phyloP scores from a whole-genome alignment of 2,888 invertebrate genomes.

The Philonicus albiceps region DNA sequence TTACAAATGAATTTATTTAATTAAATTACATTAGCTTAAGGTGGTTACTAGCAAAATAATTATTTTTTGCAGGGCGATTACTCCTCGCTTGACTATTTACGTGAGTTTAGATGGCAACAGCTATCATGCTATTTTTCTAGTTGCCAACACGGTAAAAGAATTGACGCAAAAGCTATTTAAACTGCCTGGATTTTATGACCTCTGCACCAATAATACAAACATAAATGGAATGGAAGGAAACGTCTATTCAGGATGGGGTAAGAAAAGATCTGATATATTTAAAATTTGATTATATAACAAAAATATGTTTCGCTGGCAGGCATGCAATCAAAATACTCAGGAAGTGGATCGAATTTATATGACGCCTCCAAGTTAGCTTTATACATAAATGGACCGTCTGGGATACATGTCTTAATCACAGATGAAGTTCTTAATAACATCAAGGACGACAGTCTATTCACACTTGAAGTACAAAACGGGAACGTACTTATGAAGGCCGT shows the following conservation, averaged over 20 bases:
- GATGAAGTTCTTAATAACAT: constrained; percentile 87
- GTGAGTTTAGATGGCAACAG: constrained; percentile 74
- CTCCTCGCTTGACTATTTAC: constrained; percentile 84
- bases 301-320: constrained; percentile 40
- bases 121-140: constrained; percentile 85
- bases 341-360: constrained; percentile 64
- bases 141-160: constrained; percentile 72
- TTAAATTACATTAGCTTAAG: not conserved
- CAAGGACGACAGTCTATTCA: constrained; percentile 78
- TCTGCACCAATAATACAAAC: constrained; percentile 56
- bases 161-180: constrained; percentile 71
- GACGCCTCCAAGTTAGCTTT: constrained; percentile 68
- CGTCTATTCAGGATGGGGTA: constrained; percentile 51
- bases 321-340: constrained; percentile 63
- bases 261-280: not conserved
- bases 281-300: not conserved
- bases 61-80: constrained; percentile 66
- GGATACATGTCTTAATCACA: constrained; percentile 82
- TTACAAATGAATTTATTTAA: not conserved
- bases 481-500: constrained; percentile 65
- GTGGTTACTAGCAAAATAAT: not conserved
- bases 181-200: constrained; percentile 66
- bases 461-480: constrained; percentile 67
- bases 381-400: constrained; percentile 82
- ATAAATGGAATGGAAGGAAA: constrained; percentile 52